Percentiles rank a stretch among this genome's conserved stretches.
phyloP scores from a whole-genome alignment of 2,797 vertebrate genomes.

The Melanotaenia trifasciata region DNA sequence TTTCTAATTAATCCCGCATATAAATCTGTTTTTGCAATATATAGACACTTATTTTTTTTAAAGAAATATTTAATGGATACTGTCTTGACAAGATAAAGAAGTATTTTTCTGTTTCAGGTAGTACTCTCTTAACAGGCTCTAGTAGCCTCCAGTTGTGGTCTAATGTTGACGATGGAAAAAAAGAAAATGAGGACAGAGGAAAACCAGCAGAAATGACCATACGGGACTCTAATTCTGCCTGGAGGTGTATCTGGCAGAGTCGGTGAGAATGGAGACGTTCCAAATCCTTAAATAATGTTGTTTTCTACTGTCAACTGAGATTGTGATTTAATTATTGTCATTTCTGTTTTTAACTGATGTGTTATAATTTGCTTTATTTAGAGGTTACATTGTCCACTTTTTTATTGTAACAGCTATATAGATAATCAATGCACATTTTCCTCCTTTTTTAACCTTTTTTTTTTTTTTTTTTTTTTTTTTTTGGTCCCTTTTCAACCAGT shows the following conservation, averaged over 20 bases:
- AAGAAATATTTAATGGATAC: not conserved
- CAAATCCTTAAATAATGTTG: not conserved
- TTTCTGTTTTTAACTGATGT: not conserved
- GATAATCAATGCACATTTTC: no score
- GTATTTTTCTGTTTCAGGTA: conserved; percentile 74
- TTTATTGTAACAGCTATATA: no score
- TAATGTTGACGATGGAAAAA: conserved; percentile 73
- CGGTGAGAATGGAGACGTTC: conserved; percentile 84
- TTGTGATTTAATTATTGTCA: not conserved
- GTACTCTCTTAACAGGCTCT: conserved; percentile 92
- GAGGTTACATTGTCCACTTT: no score
- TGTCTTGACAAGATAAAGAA: not conserved
- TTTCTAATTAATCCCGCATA: not conserved
- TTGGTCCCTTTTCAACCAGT: no score
- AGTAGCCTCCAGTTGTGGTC: conserved; percentile 93
- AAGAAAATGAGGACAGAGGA: conserved; percentile 70
- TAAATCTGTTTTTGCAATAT: not conserved
- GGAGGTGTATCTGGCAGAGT: conserved; percentile 95
- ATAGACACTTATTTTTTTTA: not conserved
- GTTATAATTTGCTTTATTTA: no score
- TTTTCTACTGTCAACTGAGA: not conserved
- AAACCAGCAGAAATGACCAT: conserved; percentile 64
- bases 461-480: no score
- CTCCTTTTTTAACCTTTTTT: not conserved
- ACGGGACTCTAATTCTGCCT: conserved; percentile 76